Evolutionary conservation across 2,888 invertebrate genomes (phyloP), one percentile per base, ranked within the genome.

Genomic region (Myopa testacea): DNA sequence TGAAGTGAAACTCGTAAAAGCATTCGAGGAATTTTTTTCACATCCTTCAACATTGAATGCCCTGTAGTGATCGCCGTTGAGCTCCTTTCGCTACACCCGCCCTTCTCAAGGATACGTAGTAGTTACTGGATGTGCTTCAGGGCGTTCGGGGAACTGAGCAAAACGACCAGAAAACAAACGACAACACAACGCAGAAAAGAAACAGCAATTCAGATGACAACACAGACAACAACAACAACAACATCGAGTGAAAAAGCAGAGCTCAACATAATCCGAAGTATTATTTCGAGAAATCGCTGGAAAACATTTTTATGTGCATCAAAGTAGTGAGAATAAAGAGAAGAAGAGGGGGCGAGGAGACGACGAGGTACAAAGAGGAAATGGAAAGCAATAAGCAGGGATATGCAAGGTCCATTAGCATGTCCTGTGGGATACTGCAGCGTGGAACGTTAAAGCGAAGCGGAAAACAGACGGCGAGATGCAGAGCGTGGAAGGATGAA

Each of bases 341-440:
- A 37, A n/a, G 71, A 55, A 8, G 71, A 19, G 68, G 19, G 45
- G 45, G 71, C 16, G 71, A 34, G 45, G 34, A 26, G 2, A 26
- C 26, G 26, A 52, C 7, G 40, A 60, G 60, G 38, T 14, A 40
- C 37, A 45, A 63, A 52, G 6, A 63, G 65, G 65, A 60, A 68
- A 58, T 34, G 52, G 40, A 55, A 71, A 55, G 65, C 71, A 63
- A 71, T 76, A 76, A 63, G 52, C 76, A 37, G 40, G 40, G 76
- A 74, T 79, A 77, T 65, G 37, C 37, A 10, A 71, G 76, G 74
- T 79, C 78, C 78, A 79, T 79, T 79, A 79, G 78, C 78, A 73
- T 73, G 65, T 74, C 78, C 78, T 79, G 38, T 34, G 78, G 40
- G 78, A 76, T 68, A 6, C 26, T 52, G 16, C 34, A 75, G 68